Evolutionary conservation across 1,140 invertebrate species (phyloP), one percentile per base, ranked within the genome.

Genomic region (roundworm (Caenorhabditis elegans)): DNA sequence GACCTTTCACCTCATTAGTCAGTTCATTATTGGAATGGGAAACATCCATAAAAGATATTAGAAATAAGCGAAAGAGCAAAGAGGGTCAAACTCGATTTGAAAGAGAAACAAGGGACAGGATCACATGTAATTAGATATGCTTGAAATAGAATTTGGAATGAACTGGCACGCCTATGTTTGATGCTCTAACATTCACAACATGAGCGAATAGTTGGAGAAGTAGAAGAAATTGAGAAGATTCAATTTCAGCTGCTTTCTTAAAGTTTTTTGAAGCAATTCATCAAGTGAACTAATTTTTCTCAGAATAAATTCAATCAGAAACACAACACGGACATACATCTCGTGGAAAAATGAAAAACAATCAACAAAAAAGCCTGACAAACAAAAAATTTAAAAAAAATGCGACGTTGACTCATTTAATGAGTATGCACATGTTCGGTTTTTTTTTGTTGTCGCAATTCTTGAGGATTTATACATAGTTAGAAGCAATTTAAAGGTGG

Each of bases 121-220:
- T 36, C 60, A 70, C 31, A 70, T 70, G 31, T 70, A 70, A 70
- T 70, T 70, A 70, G 60, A 70, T 70, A 70, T 70, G 31, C 22
- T 39, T 70, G 34, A n/a, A 11, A 70, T 70, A 13, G 60, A 70
- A 70, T 39, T 70, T 22, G 0, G n/a, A 43, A 70, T 70, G 34
- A 70, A 70, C 28, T 17, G n/a, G 19, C 53, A 60, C 53, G 53
- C 22, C 49, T 26, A 19, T 24, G 3, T 24, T 6, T 60, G 53
- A 28, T 60, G 3, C 19, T 31, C 34, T 60, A 22, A 15, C n/a
- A n/a, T n/a, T n/a, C 19, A 39, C 22, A 55, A 11, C 11, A 36
- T 22, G n/a, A 70, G 11, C 34, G 34, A 24, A 36, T 39, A 70
- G 3, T 22, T 43, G 22, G 22, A 0, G 60, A 34, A 34, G 28